phyloP scores from a whole-genome alignment of 1,140 invertebrate species.

The Venustaconcha ellipsiformis region DNA sequence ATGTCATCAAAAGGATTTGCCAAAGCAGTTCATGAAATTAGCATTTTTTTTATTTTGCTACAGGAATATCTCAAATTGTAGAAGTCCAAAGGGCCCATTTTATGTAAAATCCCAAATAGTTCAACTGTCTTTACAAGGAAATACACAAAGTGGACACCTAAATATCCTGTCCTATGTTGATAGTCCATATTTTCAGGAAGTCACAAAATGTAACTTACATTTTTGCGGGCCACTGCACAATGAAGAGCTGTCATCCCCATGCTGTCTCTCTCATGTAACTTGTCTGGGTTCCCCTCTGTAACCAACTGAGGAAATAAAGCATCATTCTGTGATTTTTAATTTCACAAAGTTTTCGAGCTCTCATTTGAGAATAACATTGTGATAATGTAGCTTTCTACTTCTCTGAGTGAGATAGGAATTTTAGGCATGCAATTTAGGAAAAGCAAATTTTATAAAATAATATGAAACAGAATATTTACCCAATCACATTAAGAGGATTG shows the following conservation, averaged over 20 bases:
- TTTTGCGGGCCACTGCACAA: constrained; percentile 42
- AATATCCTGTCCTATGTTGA: not conserved
- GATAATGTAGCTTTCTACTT: too few relatives aligned
- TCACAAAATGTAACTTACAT: constrained; percentile 29
- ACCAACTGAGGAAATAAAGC: constrained; percentile 23
- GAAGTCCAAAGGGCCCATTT: not conserved
- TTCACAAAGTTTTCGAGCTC: too few relatives aligned
- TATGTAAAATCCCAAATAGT: not conserved
- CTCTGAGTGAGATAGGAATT: too few relatives aligned
- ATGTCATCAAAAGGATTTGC: too few relatives aligned
- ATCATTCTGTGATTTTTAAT: too few relatives aligned
- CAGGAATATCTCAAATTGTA: not conserved
- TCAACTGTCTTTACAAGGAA: not conserved
- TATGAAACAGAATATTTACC: too few relatives aligned
- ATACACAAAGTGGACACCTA: not conserved
- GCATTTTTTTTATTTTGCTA: too few relatives aligned
- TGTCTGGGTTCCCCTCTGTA: constrained; percentile 25
- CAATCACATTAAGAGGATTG: too few relatives aligned
- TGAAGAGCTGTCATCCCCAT: constrained; percentile 45
- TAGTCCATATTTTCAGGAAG: not conserved
- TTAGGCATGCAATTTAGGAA: too few relatives aligned
- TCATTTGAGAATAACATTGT: too few relatives aligned
- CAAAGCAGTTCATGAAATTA: too few relatives aligned
- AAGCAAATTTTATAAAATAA: too few relatives aligned
- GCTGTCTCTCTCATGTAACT: constrained; percentile 33